These are phyloP conservation scores for Chironomus tentans DNA, from an alignment of 2,888 invertebrate species.

Conservation along the genomic window DNA sequence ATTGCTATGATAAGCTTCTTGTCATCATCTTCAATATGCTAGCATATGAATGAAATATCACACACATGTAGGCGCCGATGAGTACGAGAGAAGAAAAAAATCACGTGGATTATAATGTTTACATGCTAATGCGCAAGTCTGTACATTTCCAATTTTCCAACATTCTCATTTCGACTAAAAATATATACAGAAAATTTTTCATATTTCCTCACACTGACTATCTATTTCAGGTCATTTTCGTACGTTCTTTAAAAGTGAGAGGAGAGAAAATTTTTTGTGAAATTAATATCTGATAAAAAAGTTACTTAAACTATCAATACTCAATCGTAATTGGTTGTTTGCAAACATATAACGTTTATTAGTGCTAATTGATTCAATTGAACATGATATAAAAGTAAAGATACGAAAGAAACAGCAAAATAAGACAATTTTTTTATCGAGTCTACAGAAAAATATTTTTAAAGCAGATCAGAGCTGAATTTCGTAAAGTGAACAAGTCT, in stretches of 20 bases:
- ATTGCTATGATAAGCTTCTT: too few species aligned
- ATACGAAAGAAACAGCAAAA: background rate
- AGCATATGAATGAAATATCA: too few species aligned
- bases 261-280: background rate
- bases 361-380: constrained; percentile 26
- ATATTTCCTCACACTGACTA: background rate
- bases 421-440: too few species aligned
- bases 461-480: too few species aligned
- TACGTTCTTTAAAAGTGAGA: background rate
- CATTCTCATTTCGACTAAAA: constrained; percentile 10
- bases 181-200: background rate
- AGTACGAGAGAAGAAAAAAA: background rate
- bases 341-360: constrained; percentile 7
- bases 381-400: background rate
- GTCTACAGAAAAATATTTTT: too few species aligned
- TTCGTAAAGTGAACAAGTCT: background rate
- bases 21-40: too few species aligned
- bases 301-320: background rate
- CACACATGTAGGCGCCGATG: background rate
- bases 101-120: constrained; percentile 20
- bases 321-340: background rate
- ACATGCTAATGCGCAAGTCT: constrained; percentile 1
- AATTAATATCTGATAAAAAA: background rate
- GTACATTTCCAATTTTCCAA: constrained; percentile 24
- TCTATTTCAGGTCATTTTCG: constrained; percentile 13